Evolutionary conservation across 2,797 vertebrate genomes (phyloP), one percentile per base, ranked within the genome.

Genomic region (Borostomias antarcticus): DNA sequence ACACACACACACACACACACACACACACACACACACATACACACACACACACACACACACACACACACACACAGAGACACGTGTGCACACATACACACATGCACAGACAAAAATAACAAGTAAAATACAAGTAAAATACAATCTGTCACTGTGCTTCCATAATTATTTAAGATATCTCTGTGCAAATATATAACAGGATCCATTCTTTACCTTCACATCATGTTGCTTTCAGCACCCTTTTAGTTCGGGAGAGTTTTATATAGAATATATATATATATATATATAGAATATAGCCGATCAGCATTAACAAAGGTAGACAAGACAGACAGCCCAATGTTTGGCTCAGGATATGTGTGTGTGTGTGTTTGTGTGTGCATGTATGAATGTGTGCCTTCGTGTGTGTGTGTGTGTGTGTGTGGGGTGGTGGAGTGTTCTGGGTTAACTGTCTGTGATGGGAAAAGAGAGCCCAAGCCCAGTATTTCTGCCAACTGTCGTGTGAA

Each of bases 401-500:
- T 60, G 33, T 33, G 32, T 37, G 19, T 32, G 35, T 60, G 21
- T 45, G 37, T 45, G 58, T n/a, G n/a, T n/a, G n/a, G n/a, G n/a
- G n/a, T n/a, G n/a, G n/a, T 9, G 58, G 26, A 37, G 28, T 56
- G 26, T 28, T 57, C 9, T n/a, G 52, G 53, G 23, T 50, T 70
- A 17, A 48, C 52, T 13, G 25, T 43, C n/a, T 33, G 50, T 11
- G 50, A 66, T 26, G 45, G 56, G 57, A 60, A 65, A 57, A 26
- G 26, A 68, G 43, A 62, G 21, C 15, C 47, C 43, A 9, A 10
- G 25, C 25, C 50, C 5, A 35, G 25, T 10, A 30, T 32, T 30
- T 19, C 23, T 54, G 67, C 58, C 52, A 70, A 37, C 29, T 23
- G 21, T 45, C 70, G 53, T 25, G 19, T 10, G 32, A 54, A 13